Evolutionary conservation across 2,888 invertebrate species (phyloP).

Genomic region (Acrobasis suavella): DNA sequence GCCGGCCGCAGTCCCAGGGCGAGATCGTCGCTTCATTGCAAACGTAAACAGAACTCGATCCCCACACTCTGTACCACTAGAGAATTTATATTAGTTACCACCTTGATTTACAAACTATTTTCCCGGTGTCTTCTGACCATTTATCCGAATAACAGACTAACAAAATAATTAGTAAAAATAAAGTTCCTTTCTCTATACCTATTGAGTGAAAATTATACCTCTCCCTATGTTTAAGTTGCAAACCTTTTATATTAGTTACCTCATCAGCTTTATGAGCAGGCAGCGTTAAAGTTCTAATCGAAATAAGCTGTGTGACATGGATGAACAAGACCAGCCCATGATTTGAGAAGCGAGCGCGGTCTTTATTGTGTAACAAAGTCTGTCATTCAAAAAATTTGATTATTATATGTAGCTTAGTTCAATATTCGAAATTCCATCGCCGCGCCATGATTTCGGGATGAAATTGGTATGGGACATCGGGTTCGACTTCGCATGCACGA

Average conservation of each 20-base stretch:
- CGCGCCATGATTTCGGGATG: slow-evolving; percentile 36
- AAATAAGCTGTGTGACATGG: no score
- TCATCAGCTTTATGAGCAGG: no score
- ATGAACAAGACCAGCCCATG: no score
- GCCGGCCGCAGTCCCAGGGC: slow-evolving; percentile 39
- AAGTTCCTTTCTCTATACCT: no score
- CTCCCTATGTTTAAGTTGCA: no score
- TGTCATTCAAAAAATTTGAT: no score
- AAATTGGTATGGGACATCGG: slow-evolving; percentile 65
- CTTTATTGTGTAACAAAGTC: no score
- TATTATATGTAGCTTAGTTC: neutral
- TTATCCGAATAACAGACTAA: neutral
- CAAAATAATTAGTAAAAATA: neutral
- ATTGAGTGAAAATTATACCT: no score
- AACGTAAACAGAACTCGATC: slow-evolving; percentile 75
- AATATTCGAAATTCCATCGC: neutral
- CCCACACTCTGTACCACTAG: slow-evolving; percentile 37
- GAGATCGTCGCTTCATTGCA: slow-evolving; percentile 59
- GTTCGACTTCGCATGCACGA: slow-evolving; percentile 56
- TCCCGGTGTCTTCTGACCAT: neutral
- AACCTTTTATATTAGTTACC: no score
- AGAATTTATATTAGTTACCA: slow-evolving; percentile 24
- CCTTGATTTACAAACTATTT: slow-evolving; percentile 12
- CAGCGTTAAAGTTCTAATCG: no score
- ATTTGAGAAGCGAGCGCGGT: no score